A percentile compares a stretch with the other conserved stretches of the same genome.
phyloP scores from a whole-genome alignment of 2,113 vertebrate genomes.

The Microcebus lehilahytsara region DNA sequence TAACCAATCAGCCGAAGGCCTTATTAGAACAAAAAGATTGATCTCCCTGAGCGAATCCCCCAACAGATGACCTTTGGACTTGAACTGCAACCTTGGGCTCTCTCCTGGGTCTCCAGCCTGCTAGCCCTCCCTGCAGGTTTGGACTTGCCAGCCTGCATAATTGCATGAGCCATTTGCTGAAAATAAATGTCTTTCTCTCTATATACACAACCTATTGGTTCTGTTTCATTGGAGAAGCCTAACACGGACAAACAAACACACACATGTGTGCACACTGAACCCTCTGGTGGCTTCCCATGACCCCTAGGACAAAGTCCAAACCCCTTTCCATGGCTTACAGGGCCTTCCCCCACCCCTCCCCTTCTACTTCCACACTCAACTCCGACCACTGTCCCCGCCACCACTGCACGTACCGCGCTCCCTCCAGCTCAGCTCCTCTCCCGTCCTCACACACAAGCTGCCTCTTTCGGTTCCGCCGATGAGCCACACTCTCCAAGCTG shows the following conservation, averaged over 20 bases:
- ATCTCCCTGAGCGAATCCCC: background rate
- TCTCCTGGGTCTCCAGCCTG: background rate
- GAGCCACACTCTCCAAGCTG: background rate
- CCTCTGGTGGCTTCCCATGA: background rate
- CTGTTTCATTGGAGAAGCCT: background rate
- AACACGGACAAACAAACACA: too few species aligned
- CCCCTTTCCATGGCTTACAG: background rate
- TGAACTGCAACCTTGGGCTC: too few species aligned
- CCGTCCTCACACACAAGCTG: background rate
- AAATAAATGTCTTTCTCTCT: background rate
- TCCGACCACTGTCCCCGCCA: accelerated
- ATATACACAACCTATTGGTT: background rate
- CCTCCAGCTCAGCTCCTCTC: background rate
- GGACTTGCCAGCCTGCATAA: background rate
- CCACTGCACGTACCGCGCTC: too few species aligned
- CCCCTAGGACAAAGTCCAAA: background rate
- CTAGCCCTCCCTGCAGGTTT: too few species aligned
- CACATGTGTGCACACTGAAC: too few species aligned
- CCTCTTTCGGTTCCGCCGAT: background rate
- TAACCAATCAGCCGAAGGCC: background rate
- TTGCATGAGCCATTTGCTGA: background rate
- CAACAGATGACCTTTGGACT: background rate
- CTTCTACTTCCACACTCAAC: background rate
- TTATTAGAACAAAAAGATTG: background rate
- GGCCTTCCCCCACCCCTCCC: background rate